A percentile compares a stretch with the other conserved stretches of the same genome.
phyloP scores from a whole-genome alignment of 2,797 vertebrate genomes.

The Gallinago nigripennis region DNA sequence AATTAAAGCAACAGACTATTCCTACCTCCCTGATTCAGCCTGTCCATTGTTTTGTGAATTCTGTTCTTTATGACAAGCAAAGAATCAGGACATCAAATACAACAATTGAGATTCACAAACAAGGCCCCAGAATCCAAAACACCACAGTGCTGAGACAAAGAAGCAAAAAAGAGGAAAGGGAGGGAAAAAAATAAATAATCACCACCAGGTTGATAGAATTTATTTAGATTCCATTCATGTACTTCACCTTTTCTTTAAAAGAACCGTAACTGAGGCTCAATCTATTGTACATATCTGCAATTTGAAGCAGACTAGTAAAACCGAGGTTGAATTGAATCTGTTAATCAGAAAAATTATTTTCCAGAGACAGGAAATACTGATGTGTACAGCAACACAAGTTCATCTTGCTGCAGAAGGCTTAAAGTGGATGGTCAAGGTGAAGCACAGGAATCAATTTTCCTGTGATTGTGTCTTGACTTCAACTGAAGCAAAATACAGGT shows the following conservation, averaged over 20 bases:
- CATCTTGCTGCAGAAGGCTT: neutral
- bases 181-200: slow-evolving; percentile 17
- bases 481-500: slow-evolving; percentile 73
- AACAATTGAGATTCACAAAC: slow-evolving; percentile 71
- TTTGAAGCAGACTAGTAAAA: neutral
- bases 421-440: slow-evolving; percentile 64
- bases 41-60: slow-evolving; percentile 77
- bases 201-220: slow-evolving; percentile 58
- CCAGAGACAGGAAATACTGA: neutral
- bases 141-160: slow-evolving; percentile 76
- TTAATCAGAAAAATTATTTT: neutral
- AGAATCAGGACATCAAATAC: slow-evolving; percentile 74
- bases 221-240: slow-evolving; percentile 71
- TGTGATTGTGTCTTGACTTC: slow-evolving; percentile 68
- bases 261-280: neutral
- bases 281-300: neutral
- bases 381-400: neutral
- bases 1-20: slow-evolving; percentile 53
- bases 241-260: slow-evolving; percentile 74
- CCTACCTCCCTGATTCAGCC: slow-evolving; percentile 78
- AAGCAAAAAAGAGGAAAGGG: slow-evolving; percentile 39
- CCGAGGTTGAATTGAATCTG: neutral
- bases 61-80: slow-evolving; percentile 65
- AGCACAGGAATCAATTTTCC: slow-evolving; percentile 75
- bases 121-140: slow-evolving; percentile 71